Evolutionary conservation across 2,888 invertebrate genomes (phyloP).

Genomic region (Leptinotarsa peninsularis): DNA sequence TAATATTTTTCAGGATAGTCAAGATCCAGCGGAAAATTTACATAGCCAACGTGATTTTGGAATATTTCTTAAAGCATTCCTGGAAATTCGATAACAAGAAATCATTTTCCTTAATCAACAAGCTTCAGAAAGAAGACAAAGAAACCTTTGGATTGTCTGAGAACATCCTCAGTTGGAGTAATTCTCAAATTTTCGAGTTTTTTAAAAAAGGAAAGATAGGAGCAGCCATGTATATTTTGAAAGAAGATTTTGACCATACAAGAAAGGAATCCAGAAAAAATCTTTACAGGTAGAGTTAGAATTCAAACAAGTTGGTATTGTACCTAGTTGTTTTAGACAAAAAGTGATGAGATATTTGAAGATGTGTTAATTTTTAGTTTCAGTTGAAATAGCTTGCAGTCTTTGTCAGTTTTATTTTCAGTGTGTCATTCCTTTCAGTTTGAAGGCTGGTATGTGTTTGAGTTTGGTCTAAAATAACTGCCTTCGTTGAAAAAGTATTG

Average conservation of each 20-base stretch:
- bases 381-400: too few species aligned
- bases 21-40: constrained; percentile 86
- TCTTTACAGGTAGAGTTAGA: constrained; percentile 23
- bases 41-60: constrained; percentile 77
- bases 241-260: constrained; percentile 30
- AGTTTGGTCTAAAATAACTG: too few species aligned
- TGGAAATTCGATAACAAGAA: constrained; percentile 83
- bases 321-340: too few species aligned
- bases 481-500: too few species aligned
- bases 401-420: too few species aligned
- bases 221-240: constrained; percentile 25
- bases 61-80: constrained; percentile 79
- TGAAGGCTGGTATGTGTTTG: too few species aligned
- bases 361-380: too few species aligned
- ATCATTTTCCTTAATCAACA: constrained; percentile 12
- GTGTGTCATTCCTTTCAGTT: too few species aligned
- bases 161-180: not conserved
- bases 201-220: constrained; percentile 29
- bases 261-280: constrained; percentile 5
- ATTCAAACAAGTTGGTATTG: too few species aligned
- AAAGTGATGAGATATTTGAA: too few species aligned
- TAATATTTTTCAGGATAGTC: constrained; percentile 72
- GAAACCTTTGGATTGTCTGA: constrained; percentile 3
- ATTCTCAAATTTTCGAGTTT: constrained; percentile 21
- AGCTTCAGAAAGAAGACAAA: not conserved